Percentiles rank a stretch among this genome's conserved stretches.
Conservation (phyloP, 2,113 vertebrate genomes). For the Struthidea cinerea region DNA sequence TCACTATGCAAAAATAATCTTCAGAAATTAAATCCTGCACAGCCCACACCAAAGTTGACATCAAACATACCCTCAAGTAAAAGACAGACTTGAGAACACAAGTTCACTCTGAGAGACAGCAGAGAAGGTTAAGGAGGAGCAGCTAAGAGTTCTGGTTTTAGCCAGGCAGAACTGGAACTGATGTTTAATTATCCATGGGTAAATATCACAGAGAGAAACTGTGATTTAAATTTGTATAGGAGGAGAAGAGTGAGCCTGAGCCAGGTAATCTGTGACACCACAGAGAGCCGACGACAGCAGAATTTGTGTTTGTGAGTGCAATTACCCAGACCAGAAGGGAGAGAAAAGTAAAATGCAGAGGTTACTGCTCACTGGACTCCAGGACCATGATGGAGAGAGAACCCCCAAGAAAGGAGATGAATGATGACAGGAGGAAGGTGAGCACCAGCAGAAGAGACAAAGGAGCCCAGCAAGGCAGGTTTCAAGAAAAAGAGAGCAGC, state of each 20-base stretch:
- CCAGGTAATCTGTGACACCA: background rate
- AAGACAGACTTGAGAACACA: background rate
- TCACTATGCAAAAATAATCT: background rate
- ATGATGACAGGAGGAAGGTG: background rate
- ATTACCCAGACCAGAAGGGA: background rate
- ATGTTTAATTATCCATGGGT: constrained; percentile 1
- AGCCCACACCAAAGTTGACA: background rate
- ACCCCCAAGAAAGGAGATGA: background rate
- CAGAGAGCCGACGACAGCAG: rapidly evolving
- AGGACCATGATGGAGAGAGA: background rate
- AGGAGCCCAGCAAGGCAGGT: rapidly evolving
- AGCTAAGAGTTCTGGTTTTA: background rate
- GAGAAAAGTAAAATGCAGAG: background rate
- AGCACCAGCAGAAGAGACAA: background rate
- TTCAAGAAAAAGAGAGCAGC: background rate
- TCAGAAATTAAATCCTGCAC: background rate
- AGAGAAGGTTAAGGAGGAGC: background rate
- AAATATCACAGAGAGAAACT: background rate
- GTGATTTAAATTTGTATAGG: background rate
- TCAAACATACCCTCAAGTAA: background rate
- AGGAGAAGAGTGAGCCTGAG: background rate
- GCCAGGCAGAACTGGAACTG: background rate
- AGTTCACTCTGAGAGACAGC: background rate
- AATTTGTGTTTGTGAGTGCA: background rate
- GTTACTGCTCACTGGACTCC: background rate